Conservation (phyloP, 2,113 vertebrate species). For the human region GRCh38 chr6:9367001-9367500, state of each 20-base stretch:
- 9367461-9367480: neutral
- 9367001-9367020: neutral
- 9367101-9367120: neutral
- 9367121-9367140: neutral
- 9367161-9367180: neutral
- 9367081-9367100: accelerated
- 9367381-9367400: neutral
- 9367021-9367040: neutral
- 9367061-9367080: neutral
- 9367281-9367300: neutral
- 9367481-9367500: neutral
- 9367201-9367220: neutral
- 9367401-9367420: neutral
- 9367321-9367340: slow-evolving; percentile 2
- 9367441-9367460: neutral
- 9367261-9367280: neutral
- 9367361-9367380: neutral
- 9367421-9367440: neutral
- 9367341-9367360: neutral
- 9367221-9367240: neutral
- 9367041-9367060: neutral
- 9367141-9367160: neutral
- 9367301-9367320: neutral
- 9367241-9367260: neutral
- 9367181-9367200: neutral